Conservation (phyloP, 1,140 invertebrate species). For the fruit fly (Drosophila melanogaster) region Release_6_plus_ISO1_MT NC_004354.4:1140501-1141000, state of each 20-base stretch:
- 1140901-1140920: conserved; percentile 36
- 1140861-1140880: conserved; percentile 43
- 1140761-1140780: conserved; percentile 45
- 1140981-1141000: conserved; percentile 36
- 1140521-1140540: conserved; percentile 74
- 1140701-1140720: conserved; percentile 82
- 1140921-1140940: conserved; percentile 20
- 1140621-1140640: conserved; percentile 15
- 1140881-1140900: conserved; percentile 56
- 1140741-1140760: conserved; percentile 20
- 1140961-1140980: conserved; percentile 60
- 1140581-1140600: conserved; percentile 15
- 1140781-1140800: conserved; percentile 82
- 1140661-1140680: conserved; percentile 11
- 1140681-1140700: conserved; percentile 42
- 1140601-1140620: conserved; percentile 24
- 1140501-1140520: conserved; percentile 28
- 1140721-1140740: conserved; percentile 82
- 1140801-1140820: conserved; percentile 48
- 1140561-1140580: conserved; percentile 47
- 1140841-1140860: conserved; percentile 53
- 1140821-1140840: conserved; percentile 23
- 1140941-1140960: conserved; percentile 66
- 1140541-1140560: conserved; percentile 59
- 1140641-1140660: conserved; percentile 36